Evolutionary conservation across 2,888 invertebrate species (phyloP), one percentile per base, ranked within the genome.

Genomic region (Spodoptera picta): DNA sequence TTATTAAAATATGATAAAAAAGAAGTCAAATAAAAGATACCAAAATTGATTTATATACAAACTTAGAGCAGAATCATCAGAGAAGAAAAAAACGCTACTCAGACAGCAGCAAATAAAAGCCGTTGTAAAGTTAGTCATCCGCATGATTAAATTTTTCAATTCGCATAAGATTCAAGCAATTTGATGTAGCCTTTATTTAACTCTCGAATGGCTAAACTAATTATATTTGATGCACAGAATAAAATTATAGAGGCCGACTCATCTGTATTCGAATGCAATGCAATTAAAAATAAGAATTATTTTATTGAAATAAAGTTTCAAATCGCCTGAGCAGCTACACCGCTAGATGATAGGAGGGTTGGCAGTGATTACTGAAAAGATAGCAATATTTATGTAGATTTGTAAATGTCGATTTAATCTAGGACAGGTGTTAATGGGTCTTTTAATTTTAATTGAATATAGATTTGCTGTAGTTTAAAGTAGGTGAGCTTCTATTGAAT

Each of bases 371-470:
- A 44, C 50, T 58, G 45, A 44, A 47, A 57, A 66, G 75, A 75
- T 75, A 70, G 62, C 56, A 61, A 67, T 75, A 78, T 75, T 77
- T 78, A 78, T 75, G 71, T 78, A 70, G 75, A 75, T 75, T 70
- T 54, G 65, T 64, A 57, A 75, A 65, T 72, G 57, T 64, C 65
- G 72, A 72, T 72, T 55, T 75, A 78, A 75, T 78, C 79, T 78
- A 60, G 60, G 62, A 65, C 66, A 75, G 60, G 79, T 75, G 75
- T 78, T 75, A 78, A 70, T 78, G 36, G 64, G 55, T 62, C 50
- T 69, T 75, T 75, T 78, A 51, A 62, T 66, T 66, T 74, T 62
- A 69, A 66, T 74, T 69, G 62, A 58, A 77, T 76, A 63, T 64
- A 51, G 47, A 70, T 70, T 56, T 63, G 60, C 50, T 50, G 36